Evolutionary conservation across 2,797 vertebrate species (phyloP).

Genomic region (Otolemur crassicaudatus): DNA sequence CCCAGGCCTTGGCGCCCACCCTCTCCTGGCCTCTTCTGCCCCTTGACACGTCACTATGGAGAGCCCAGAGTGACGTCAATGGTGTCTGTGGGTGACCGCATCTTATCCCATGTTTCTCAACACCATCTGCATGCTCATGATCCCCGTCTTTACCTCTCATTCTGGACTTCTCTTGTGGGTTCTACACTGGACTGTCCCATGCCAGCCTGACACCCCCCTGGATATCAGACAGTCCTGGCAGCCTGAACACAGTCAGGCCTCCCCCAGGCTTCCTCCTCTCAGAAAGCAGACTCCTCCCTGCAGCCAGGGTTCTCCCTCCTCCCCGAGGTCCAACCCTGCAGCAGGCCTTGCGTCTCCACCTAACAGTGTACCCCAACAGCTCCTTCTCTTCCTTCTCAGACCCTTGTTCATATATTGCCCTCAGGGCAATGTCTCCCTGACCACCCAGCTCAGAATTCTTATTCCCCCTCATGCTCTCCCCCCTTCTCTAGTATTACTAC

Average conservation of each 20-base stretch:
- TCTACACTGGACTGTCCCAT: no score
- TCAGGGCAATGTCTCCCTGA: not conserved
- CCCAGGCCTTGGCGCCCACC: no score
- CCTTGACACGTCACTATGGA: not conserved
- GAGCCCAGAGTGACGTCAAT: no score
- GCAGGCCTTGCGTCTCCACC: accelerated
- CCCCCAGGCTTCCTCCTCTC: not conserved
- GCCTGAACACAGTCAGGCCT: no score
- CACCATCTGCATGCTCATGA: accelerated
- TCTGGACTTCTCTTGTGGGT: not conserved
- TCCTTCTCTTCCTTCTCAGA: not conserved
- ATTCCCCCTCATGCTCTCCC: not conserved
- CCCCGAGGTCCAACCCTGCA: accelerated
- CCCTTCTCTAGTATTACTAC: not conserved
- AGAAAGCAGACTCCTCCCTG: not conserved
- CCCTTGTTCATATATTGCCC: not conserved
- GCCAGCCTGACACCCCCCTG: accelerated
- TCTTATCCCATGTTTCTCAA: not conserved
- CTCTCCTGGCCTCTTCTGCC: no score
- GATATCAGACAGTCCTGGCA: not conserved
- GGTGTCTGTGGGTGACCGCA: not conserved
- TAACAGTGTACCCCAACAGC: accelerated
- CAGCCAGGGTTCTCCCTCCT: not conserved
- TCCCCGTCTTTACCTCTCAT: not conserved
- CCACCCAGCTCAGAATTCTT: not conserved